Percentiles rank a stretch among this genome's conserved stretches.
Evolutionary conservation across 2,888 invertebrate genomes (phyloP).

Genomic region (Theodoxus fluviatilis): DNA sequence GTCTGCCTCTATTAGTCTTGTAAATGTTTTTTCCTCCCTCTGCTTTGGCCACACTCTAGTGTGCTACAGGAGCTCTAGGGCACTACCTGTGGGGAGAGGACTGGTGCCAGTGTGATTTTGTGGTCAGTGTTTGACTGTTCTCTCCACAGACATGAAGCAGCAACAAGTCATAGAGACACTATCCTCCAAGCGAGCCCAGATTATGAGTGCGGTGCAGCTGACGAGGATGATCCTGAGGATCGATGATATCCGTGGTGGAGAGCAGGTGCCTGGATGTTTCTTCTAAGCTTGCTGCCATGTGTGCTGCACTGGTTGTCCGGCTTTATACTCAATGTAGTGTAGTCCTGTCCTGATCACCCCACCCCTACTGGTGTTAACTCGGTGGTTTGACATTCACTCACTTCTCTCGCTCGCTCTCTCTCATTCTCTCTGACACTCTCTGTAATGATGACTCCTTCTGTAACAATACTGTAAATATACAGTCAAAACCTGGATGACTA

Average conservation of each 20-base stretch:
- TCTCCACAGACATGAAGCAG: constrained; percentile 93
- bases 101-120: too few species aligned
- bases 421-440: too few species aligned
- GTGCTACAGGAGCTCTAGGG: background rate
- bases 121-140: constrained; percentile 43
- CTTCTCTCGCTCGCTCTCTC: too few species aligned
- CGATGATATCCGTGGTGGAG: constrained; percentile 82
- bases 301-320: background rate
- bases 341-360: background rate
- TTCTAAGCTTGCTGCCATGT: background rate
- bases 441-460: too few species aligned
- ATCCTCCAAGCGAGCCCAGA: constrained; percentile 96
- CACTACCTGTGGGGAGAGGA: too few species aligned
- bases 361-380: background rate
- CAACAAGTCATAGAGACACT: constrained; percentile 97
- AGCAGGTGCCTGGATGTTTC: constrained; percentile 25
- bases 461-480: too few species aligned
- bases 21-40: background rate
- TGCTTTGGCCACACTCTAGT: background rate
- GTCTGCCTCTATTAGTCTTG: too few species aligned
- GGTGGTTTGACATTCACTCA: too few species aligned
- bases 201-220: constrained; percentile 93
- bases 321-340: constrained; percentile 14
- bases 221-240: constrained; percentile 99
- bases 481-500: too few species aligned